These are phyloP conservation scores for Brachionus asplanchnoidis DNA, from an alignment of 1,140 invertebrate species.

Conservation along the genomic window DNA sequence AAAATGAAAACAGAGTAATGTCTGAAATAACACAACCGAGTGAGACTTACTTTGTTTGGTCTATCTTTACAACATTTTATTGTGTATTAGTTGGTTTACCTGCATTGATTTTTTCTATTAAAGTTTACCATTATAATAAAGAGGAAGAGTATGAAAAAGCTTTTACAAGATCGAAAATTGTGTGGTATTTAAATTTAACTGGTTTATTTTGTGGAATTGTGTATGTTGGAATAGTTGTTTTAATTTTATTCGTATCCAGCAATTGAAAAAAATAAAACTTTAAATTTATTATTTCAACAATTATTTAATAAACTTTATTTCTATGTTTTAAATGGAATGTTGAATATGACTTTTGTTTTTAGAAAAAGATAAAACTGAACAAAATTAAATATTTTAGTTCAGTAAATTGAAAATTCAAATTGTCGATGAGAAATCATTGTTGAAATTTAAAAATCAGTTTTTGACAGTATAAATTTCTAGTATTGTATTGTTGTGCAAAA, in stretches of 20 bases:
- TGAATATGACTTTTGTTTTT: no score
- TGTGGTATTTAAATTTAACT: slow-evolving; percentile 12
- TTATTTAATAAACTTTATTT: not conserved
- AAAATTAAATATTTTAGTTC: no score
- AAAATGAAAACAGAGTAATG: not conserved
- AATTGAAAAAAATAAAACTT: not conserved
- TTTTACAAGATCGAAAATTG: not conserved
- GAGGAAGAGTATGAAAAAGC: not conserved
- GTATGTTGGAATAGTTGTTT: not conserved
- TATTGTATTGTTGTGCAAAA: no score
- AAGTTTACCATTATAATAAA: slow-evolving; percentile 32
- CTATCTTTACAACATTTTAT: slow-evolving; percentile 23
- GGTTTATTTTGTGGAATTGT: slow-evolving; percentile 1
- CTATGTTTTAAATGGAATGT: no score
- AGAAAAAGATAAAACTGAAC: no score
- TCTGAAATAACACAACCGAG: not conserved
- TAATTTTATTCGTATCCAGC: not conserved
- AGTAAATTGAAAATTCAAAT: no score
- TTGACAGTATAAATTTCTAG: no score
- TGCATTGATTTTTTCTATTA: slow-evolving; percentile 9
- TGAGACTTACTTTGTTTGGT: slow-evolving; percentile 26
- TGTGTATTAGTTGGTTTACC: slow-evolving; percentile 12
- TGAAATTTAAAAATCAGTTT: no score
- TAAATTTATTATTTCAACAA: not conserved
- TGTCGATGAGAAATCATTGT: no score